Evolutionary conservation across 2,888 invertebrate genomes (phyloP), one percentile per base, ranked within the genome.

Genomic region (Salpingus planirostris): DNA sequence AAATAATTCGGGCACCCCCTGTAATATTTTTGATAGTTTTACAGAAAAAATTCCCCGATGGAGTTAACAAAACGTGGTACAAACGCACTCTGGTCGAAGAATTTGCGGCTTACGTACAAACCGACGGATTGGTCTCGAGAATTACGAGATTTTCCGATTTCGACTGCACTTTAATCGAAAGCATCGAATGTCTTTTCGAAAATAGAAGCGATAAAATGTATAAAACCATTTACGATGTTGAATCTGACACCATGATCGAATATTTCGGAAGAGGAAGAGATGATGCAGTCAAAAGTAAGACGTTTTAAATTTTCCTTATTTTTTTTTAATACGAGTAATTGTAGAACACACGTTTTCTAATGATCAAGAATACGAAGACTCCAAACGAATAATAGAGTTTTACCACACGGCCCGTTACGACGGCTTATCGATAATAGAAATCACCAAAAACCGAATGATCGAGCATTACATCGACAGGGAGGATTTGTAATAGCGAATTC

Each of bases 71-170:
- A 2, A 65, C 78, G 2, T 68, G 75, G 42, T 92, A 80, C 57
- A 87, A 84, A 57, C 76, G 80, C 45, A 75, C 80, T 0, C 66
- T 82, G 21, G 67, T 86, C 4, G 85, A 90, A 57, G 75, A 81
- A 42, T 90, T 77, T 60, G 76, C 89, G 0, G 80, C 83, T 0
- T 90, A 89, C 49, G 70, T 76, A 0, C 73, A 81, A 50, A 65
- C 64, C 1, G 82, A 87, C 57, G 91, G 90, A 0, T 64, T 87
- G 21, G 66, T 80, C 0, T 71, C 76, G 42, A 69, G 77, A 40
- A 66, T 83, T 8, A 72, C 69, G 13, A 62, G 70, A 36, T 82
- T 69, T 44, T 63, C 68, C 0, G 78, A 82, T 53, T 76, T 79
- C 31, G 70, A 73, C 1, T 71, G 76, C 13, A 57, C 55, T 0